Conservation (phyloP, 2,113 vertebrate genomes). For the Oreotrochilus melanogaster region DNA sequence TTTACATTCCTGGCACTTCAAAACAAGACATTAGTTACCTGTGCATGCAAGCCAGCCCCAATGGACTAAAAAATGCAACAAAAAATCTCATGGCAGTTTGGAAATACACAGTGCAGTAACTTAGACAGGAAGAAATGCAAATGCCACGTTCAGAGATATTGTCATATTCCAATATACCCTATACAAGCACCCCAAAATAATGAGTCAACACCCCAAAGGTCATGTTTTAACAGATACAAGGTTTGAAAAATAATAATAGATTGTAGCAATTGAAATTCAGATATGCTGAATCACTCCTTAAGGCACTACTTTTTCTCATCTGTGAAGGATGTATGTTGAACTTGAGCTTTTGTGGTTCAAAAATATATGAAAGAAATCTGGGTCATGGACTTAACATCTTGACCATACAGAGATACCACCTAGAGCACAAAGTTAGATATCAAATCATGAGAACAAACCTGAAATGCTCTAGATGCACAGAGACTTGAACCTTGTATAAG, state of each 20-base stretch:
- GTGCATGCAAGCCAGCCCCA: not conserved
- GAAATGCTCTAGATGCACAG: not conserved
- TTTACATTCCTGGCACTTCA: conserved; percentile 45
- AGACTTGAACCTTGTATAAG: not conserved
- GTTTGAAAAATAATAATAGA: not conserved
- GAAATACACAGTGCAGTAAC: not conserved
- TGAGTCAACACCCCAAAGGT: not conserved
- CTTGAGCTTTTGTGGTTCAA: not conserved
- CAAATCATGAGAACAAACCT: not conserved
- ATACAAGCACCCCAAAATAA: not conserved
- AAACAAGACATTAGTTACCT: conserved; percentile 46
- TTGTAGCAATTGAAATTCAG: not conserved
- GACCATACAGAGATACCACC: not conserved
- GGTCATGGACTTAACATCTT: not conserved
- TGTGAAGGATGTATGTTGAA: not conserved
- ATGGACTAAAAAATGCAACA: not conserved
- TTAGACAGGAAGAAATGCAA: conserved; percentile 16
- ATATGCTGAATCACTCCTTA: not conserved
- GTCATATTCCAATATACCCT: not conserved
- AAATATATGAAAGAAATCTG: not conserved
- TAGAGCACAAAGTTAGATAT: not conserved
- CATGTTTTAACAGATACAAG: not conserved
- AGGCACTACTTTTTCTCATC: not conserved
- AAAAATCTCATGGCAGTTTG: conserved; percentile 19
- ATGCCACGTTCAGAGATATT: not conserved